A percentile compares a stretch with the other conserved stretches of the same genome.
phyloP scores from a whole-genome alignment of 2,888 invertebrate species.

The Synanthedon vespiformis region DNA sequence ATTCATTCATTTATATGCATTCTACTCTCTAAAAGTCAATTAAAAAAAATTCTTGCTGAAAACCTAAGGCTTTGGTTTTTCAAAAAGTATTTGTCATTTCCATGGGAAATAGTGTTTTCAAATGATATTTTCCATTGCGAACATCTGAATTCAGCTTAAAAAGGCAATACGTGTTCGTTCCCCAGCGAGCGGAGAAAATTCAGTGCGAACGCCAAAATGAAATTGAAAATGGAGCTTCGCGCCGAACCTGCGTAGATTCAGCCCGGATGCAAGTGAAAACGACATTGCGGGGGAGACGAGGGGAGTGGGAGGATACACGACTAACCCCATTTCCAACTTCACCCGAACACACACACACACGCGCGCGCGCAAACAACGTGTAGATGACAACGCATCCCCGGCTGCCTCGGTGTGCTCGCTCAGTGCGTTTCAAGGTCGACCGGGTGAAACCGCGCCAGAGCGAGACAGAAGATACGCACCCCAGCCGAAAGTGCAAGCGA shows the following conservation, averaged over 20 bases:
- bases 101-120: too few species aligned
- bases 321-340: conserved; percentile 54
- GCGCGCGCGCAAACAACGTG: conserved; percentile 14
- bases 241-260: conserved; percentile 16
- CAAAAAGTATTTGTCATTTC: too few species aligned
- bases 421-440: conserved; percentile 59
- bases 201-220: conserved; percentile 37
- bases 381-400: conserved; percentile 37
- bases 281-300: conserved; percentile 28
- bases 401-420: conserved; percentile 40
- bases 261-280: conserved; percentile 66
- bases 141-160: too few species aligned
- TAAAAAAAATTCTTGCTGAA: too few species aligned
- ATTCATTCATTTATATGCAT: too few species aligned
- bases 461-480: conserved; percentile 38
- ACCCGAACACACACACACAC: conserved; percentile 6
- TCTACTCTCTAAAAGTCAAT: too few species aligned
- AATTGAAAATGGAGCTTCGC: conserved; percentile 48
- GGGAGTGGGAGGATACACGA: conserved; percentile 29
- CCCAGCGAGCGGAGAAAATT: conserved; percentile 10
- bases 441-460: conserved; percentile 28
- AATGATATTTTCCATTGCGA: too few species aligned
- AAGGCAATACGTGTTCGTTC: neutral
- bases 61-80: too few species aligned
- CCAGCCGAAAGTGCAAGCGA: conserved; percentile 61